Percentiles rank a stretch among this genome's conserved stretches.
Evolutionary conservation across 2,888 invertebrate species (phyloP).

Genomic region (Agrochola circellaris): DNA sequence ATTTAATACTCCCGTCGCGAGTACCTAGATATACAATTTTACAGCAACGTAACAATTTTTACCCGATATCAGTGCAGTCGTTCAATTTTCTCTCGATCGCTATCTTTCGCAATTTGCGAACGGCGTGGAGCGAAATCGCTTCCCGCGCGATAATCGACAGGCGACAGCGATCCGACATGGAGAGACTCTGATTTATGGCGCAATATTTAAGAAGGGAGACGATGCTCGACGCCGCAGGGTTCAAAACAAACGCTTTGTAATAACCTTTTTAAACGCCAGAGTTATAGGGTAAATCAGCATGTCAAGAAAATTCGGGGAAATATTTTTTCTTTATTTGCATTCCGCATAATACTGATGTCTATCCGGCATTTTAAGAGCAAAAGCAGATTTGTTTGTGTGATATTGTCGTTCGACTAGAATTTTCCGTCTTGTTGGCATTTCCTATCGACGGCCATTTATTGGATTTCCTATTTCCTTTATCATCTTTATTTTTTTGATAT

Average conservation of each 20-base stretch:
- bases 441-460: constrained; percentile 5
- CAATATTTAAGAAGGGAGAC: constrained; percentile 78
- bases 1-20: constrained; percentile 35
- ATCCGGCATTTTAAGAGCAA: constrained; percentile 34
- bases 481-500: not conserved
- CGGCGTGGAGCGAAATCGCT: constrained; percentile 73
- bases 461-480: not conserved
- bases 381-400: constrained; percentile 34
- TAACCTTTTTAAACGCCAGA: constrained; percentile 65
- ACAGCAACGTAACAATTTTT: constrained; percentile 54
- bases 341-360: constrained; percentile 41
- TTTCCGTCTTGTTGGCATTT: constrained; percentile 3
- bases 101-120: constrained; percentile 75
- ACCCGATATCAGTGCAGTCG: constrained; percentile 65
- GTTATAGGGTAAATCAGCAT: constrained; percentile 62
- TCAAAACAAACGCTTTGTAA: constrained; percentile 68
- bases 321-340: constrained; percentile 55
- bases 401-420: constrained; percentile 15
- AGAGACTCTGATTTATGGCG: constrained; percentile 82
- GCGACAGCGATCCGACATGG: constrained; percentile 79
- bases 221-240: constrained; percentile 68
- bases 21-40: constrained; percentile 45
- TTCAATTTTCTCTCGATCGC: constrained; percentile 75
- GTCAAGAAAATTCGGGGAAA: constrained; percentile 49
- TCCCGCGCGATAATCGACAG: constrained; percentile 83